Evolutionary conservation across 2,797 vertebrate genomes (phyloP), one percentile per base, ranked within the genome.

Genomic region (Knipowitschia caucasica): DNA sequence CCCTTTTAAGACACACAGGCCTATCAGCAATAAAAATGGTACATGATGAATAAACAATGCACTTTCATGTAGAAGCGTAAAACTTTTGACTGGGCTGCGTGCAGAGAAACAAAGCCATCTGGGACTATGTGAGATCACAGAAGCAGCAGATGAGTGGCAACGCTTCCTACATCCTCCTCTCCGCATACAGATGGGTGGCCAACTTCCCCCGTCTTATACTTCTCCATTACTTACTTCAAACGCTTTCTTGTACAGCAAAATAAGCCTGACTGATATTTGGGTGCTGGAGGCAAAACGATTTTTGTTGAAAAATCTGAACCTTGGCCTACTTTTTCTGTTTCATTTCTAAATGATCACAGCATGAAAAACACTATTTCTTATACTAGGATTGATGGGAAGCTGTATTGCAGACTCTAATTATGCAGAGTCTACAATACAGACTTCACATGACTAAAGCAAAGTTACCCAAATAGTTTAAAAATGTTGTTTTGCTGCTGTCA

Each of bases 41-140:
- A 30, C 20, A 62, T 51, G 17, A 42, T 39, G 18, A 5, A 51
- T 34, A 59, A 66, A 56, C 39, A 64, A 63, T 34, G 30, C 24
- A 53, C 57, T 52, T 62, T 43, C 55, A 35, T 67, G 60, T 58
- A 66, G 56, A 25, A 62, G 61, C 51, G 62, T 67, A 62, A 64
- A 53, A 56, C 56, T 77, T 78, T 69, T 69, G 76, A 83, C 62
- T 60, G 50, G 64, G 36, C 34, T 64, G 67, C 75, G 67, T 69
- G 69, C 68, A 64, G 65, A 74, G 63, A 80, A 77, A 61, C 56
- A 65, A 53, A 67, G 69, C 76, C 81, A 81, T 80, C 79, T 75
- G 77, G 71, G 73, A 77, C 71, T 59, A 67, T 71, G 59, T 62
- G 73, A 86, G 72, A 83, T 84, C 64, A 81, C 59, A 81, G 77